Conservation (phyloP, 2,797 vertebrate genomes). For the Hemitrygon akajei region DNA sequence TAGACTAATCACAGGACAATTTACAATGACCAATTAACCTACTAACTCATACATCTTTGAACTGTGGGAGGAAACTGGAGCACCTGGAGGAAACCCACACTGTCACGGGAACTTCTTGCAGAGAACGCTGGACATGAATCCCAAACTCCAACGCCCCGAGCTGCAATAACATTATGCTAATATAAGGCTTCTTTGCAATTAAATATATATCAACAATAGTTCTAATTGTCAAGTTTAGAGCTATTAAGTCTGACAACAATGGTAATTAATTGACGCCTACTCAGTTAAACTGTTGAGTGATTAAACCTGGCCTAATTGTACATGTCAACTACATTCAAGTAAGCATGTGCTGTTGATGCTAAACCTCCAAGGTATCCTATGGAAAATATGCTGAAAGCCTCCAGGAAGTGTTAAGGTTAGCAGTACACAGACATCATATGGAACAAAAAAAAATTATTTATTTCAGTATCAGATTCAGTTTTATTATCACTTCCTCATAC, state of each 20-base stretch:
- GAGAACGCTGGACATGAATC: no score
- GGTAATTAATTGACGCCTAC: conserved; percentile 3
- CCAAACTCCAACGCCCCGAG: no score
- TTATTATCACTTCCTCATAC: no score
- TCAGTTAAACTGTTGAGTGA: background rate
- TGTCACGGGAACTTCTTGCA: no score
- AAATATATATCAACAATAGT: conserved; percentile 22
- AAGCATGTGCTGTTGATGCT: background rate
- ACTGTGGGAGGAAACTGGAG: no score
- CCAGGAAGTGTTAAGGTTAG: background rate
- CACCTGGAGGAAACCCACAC: no score
- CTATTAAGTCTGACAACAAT: conserved; percentile 8
- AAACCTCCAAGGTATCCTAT: background rate
- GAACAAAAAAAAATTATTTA: no score
- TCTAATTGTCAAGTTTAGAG: conserved; percentile 1
- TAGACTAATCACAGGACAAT: no score
- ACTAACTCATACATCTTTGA: no score
- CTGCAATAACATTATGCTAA: background rate
- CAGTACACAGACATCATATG: no score
- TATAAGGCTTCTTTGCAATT: background rate
- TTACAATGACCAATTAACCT: no score
- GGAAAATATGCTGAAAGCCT: background rate
- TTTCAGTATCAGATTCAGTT: no score
- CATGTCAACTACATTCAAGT: background rate
- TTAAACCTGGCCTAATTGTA: conserved; percentile 6